A percentile compares a stretch with the other conserved stretches of the same genome.
Evolutionary conservation across 2,113 vertebrate genomes (phyloP).

Genomic region (Pseudolaguvia tuberculata): DNA sequence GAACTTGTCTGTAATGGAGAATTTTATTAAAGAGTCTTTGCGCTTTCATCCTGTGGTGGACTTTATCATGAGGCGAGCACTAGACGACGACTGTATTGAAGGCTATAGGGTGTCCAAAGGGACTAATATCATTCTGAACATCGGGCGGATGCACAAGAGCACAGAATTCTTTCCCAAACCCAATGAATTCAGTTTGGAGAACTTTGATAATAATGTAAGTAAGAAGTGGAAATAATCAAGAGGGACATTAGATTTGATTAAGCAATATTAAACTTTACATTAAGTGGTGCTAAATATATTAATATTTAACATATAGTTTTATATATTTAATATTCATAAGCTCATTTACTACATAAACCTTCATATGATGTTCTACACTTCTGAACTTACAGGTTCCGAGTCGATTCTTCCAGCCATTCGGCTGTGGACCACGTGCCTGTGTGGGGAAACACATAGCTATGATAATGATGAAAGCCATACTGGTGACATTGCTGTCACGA

Average conservation of each 20-base stretch:
- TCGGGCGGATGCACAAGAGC: slow-evolving; percentile 85
- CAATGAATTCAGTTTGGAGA: slow-evolving; percentile 83
- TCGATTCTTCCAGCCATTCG: slow-evolving; percentile 91
- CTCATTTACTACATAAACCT: neutral
- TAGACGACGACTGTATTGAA: slow-evolving; percentile 83
- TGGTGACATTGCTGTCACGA: slow-evolving; percentile 79
- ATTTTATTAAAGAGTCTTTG: slow-evolving; percentile 87
- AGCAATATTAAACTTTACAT: neutral
- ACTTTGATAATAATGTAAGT: slow-evolving; percentile 86
- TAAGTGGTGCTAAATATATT: neutral
- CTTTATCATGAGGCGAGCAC: slow-evolving; percentile 83
- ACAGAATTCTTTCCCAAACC: slow-evolving; percentile 87
- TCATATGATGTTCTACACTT: neutral
- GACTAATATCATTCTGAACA: slow-evolving; percentile 91
- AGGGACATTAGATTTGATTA: neutral
- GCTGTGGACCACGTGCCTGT: slow-evolving; percentile 86
- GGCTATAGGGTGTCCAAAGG: slow-evolving; percentile 82
- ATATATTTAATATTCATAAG: neutral
- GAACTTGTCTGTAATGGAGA: slow-evolving; percentile 76
- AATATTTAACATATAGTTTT: too few relatives aligned
- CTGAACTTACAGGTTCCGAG: slow-evolving; percentile 77
- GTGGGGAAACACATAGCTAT: slow-evolving; percentile 93
- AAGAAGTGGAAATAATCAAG: neutral
- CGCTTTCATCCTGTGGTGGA: slow-evolving; percentile 90
- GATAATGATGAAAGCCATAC: slow-evolving; percentile 93